phyloP scores from a whole-genome alignment of 2,113 vertebrate species.

The Myodes glareolus region DNA sequence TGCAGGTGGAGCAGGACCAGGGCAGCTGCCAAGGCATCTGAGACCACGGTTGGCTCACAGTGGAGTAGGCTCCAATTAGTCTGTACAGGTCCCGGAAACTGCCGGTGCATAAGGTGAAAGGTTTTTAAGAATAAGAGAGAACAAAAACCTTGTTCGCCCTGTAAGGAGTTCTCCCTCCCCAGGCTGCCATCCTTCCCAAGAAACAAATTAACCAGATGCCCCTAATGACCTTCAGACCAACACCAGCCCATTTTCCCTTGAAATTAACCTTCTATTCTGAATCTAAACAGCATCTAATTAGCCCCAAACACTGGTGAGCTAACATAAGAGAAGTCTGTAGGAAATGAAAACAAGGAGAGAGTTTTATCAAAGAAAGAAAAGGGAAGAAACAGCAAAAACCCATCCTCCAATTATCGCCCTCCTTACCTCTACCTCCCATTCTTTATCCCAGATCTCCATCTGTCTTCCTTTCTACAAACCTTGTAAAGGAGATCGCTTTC shows the following conservation, averaged over 20 bases:
- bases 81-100: background rate
- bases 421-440: background rate
- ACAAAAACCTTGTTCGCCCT: constrained; percentile 1
- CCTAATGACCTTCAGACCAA: constrained; percentile 66
- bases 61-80: constrained; percentile 30
- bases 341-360: constrained; percentile 53
- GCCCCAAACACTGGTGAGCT: background rate
- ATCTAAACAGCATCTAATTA: constrained; percentile 68
- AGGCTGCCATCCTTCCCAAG: constrained; percentile 69
- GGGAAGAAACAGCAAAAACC: constrained; percentile 19
- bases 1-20: background rate
- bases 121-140: background rate
- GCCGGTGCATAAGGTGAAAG: constrained; percentile 20
- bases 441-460: background rate
- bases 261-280: constrained; percentile 27
- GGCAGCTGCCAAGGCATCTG: background rate
- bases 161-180: constrained; percentile 30
- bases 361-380: background rate
- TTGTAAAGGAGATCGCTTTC: background rate
- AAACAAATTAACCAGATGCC: constrained; percentile 74
- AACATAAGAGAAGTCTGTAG: background rate
- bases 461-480: constrained; percentile 63
- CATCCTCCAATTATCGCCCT: constrained; percentile 20
- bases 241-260: constrained; percentile 52
- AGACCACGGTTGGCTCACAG: constrained; percentile 4